Conservation (phyloP, 2,888 invertebrate genomes). For the Opisthograptis luteolata region DNA sequence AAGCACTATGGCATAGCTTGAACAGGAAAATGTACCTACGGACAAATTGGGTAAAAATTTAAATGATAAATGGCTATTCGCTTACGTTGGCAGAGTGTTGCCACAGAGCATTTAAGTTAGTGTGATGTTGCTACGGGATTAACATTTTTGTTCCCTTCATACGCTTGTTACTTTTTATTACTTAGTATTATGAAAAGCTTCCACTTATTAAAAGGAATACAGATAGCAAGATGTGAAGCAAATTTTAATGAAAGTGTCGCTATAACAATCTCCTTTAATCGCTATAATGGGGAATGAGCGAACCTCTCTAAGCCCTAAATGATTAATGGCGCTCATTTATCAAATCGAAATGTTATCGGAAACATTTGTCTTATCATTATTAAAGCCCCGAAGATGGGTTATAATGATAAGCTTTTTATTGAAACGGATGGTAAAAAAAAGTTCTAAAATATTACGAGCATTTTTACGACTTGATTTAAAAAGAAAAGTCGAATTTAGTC, state of each 20-base stretch:
- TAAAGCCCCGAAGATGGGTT: slow-evolving; percentile 7
- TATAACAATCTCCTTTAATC: slow-evolving; percentile 28
- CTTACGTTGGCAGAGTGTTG: background rate
- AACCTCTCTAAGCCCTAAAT: slow-evolving; percentile 27
- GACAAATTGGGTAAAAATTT: slow-evolving; percentile 11
- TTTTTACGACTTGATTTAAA: slow-evolving; percentile 5
- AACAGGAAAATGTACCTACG: background rate
- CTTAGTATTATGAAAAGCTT: background rate
- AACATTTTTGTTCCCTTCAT: slow-evolving; percentile 5
- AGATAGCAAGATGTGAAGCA: background rate
- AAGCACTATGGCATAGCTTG: background rate
- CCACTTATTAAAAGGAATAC: background rate
- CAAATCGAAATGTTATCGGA: slow-evolving; percentile 31
- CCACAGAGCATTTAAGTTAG: no score
- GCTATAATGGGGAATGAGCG: slow-evolving; percentile 26
- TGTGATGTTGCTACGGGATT: background rate
- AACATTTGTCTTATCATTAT: slow-evolving; percentile 27
- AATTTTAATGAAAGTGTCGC: slow-evolving; percentile 23
- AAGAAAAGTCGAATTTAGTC: slow-evolving; percentile 11
- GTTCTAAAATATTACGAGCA: slow-evolving; percentile 12
- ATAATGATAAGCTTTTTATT: slow-evolving; percentile 16
- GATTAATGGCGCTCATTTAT: slow-evolving; percentile 36
- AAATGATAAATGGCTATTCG: slow-evolving; percentile 11
- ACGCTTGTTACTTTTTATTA: background rate
- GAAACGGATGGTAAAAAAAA: background rate